Conservation (phyloP, 2,113 vertebrate genomes). For the Lagopus leucura region DNA sequence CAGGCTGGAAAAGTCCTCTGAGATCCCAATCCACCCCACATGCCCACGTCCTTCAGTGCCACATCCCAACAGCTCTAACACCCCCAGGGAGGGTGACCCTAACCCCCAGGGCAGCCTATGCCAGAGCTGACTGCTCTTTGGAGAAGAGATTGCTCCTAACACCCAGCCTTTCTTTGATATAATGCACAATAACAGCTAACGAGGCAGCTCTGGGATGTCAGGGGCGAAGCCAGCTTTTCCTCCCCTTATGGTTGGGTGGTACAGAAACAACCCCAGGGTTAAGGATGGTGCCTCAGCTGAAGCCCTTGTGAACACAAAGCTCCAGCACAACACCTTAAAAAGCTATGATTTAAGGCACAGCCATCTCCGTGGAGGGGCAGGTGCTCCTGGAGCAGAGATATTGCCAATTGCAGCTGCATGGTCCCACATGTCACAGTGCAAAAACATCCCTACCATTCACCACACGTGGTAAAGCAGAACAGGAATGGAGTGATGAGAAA, state of each 20-base stretch:
- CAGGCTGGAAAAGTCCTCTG: no score
- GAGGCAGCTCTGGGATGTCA: background rate
- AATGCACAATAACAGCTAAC: background rate
- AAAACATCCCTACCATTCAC: background rate
- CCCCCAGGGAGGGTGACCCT: no score
- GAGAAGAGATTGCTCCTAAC: background rate
- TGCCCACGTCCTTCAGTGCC: no score
- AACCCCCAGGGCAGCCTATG: no score
- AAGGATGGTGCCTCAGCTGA: background rate
- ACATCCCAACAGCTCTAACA: no score
- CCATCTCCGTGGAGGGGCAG: background rate
- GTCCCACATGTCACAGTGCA: background rate
- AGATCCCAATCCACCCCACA: no score
- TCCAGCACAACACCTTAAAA: background rate
- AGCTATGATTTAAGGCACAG: background rate
- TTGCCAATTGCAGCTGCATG: background rate
- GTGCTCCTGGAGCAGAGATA: rapidly evolving
- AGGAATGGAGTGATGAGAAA: background rate
- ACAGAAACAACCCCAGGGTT: background rate
- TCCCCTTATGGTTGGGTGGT: background rate
- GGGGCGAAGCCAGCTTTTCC: background rate
- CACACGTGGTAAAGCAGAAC: rapidly evolving
- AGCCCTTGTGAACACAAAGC: background rate
- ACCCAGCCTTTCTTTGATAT: background rate
- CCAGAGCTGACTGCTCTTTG: no score